Base-by-base conservation (phyloP, 2,797 vertebrate species). In the Enteromius argenteus region DNA sequence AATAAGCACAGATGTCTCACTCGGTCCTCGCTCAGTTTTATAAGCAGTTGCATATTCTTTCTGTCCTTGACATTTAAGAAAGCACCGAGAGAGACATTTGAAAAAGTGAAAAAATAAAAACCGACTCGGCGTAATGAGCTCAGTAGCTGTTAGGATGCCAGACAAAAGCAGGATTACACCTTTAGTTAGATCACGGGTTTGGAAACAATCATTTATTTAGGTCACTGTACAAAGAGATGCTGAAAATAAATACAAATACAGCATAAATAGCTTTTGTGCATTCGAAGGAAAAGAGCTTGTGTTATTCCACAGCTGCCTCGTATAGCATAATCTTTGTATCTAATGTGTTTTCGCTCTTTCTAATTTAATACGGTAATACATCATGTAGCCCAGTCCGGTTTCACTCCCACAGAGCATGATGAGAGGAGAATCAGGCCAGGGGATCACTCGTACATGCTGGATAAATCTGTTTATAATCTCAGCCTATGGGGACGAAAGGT, bases 131-230 rank as follows among this genome's bases (percentile, higher is more conserved):
- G 0, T 75, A 56, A 58, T 60, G 53, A 76, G 66, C 79, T 82
- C 72, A 53, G 73, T 71, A 19, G 68, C 44, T 86, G 53, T 72
- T 66, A 69, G 39, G 19, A 23, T 68, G 32, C 15, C 53, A 60
- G 49, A 85, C 71, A 85, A 60, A 69, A 81, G 62, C 62, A 46
- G 56, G 68, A 87, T 85, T 83, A 85, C 56, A 66, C 46, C 81
- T 78, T 53, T 66, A 64, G 73, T 84, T 72, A 74, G 79, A 84
- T 80, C 80, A 80, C 39, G 66, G 84, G 83, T 79, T 79, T 80
- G 86, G 78, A 84, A 85, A 74, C 77, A 85, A 51, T n/a, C 30
- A 79, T 86, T 83, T 83, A 84, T 87, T 83, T 87, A 71, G 84
- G 84, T 86, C 88, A 86, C 69, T 76, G 79, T 82, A 72, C 53